These are phyloP conservation scores for Cydia strobilella DNA, from an alignment of 1,140 invertebrate species.

Conservation along the genomic window DNA sequence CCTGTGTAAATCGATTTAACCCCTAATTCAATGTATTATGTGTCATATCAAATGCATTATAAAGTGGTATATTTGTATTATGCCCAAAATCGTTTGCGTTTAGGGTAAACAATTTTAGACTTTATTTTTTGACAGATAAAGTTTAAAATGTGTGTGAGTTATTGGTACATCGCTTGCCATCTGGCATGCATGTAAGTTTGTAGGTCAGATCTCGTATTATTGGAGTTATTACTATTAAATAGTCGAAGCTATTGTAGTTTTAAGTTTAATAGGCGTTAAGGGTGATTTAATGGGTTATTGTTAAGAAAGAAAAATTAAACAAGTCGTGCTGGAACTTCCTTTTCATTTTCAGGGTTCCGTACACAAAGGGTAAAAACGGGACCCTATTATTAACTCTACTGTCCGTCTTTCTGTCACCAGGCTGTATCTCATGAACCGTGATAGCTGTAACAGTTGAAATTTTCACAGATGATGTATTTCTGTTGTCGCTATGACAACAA, in stretches of 20 bases:
- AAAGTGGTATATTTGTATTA: neutral
- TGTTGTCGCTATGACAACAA: no score
- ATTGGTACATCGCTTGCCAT: conserved; percentile 8
- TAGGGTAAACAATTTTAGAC: neutral
- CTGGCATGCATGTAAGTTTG: conserved; percentile 22
- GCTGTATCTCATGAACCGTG: no score
- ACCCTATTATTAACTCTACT: no score
- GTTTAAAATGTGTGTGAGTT: neutral
- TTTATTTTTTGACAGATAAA: neutral
- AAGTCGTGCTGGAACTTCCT: neutral
- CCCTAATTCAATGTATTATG: neutral
- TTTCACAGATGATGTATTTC: no score
- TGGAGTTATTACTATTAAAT: conserved; percentile 9
- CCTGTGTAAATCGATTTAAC: neutral
- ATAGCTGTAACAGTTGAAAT: no score
- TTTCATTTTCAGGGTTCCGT: no score
- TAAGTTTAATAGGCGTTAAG: conserved; percentile 27
- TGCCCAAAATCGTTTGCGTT: neutral
- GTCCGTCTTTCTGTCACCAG: no score
- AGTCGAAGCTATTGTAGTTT: conserved; percentile 7
- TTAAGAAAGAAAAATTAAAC: neutral
- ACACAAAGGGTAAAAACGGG: no score
- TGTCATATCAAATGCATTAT: conserved; percentile 1
- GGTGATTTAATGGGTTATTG: conserved; percentile 23
- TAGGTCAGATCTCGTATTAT: conserved; percentile 29